Conservation (phyloP, 2,797 vertebrate species). For the Gallirallus australis region DNA sequence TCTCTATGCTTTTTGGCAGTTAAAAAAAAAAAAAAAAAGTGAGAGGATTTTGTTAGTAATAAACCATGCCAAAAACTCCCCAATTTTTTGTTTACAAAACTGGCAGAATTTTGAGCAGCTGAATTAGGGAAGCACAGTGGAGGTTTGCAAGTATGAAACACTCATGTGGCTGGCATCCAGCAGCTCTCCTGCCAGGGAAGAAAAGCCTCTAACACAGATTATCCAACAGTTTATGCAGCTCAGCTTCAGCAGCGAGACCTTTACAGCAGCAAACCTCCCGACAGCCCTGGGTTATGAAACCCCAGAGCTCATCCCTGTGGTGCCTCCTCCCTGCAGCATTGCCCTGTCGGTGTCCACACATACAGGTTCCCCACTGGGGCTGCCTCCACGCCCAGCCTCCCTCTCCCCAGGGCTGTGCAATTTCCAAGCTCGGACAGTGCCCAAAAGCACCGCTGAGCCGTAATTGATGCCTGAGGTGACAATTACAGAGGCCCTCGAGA, state of each 20-base stretch:
- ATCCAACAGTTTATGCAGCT: constrained; percentile 29
- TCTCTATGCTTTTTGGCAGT: neutral
- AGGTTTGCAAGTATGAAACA: constrained; percentile 6
- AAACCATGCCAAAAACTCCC: neutral
- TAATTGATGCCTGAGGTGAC: constrained; percentile 55
- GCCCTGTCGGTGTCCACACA: fast-evolving
- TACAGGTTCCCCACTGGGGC: neutral
- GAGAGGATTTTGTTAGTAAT: neutral
- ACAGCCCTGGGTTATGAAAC: neutral
- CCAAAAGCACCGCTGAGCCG: neutral
- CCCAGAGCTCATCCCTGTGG: neutral
- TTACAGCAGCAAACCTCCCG: neutral
- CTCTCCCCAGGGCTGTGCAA: neutral
- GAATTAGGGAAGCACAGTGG: constrained; percentile 21
- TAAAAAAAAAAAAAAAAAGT: neutral
- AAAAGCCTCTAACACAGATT: constrained; percentile 32
- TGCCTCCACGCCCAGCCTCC: neutral
- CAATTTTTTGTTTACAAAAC: neutral
- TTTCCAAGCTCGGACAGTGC: neutral
- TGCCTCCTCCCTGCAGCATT: neutral
- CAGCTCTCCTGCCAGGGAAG: neutral
- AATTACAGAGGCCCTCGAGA: constrained; percentile 34
- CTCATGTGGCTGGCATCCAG: constrained; percentile 14
- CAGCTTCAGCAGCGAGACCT: neutral
- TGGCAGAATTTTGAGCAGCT: neutral